Percentiles rank a stretch among this genome's conserved stretches.
These are phyloP conservation scores for Maniola jurtina DNA, from an alignment of 1,140 invertebrate species.

Conservation along the genomic window DNA sequence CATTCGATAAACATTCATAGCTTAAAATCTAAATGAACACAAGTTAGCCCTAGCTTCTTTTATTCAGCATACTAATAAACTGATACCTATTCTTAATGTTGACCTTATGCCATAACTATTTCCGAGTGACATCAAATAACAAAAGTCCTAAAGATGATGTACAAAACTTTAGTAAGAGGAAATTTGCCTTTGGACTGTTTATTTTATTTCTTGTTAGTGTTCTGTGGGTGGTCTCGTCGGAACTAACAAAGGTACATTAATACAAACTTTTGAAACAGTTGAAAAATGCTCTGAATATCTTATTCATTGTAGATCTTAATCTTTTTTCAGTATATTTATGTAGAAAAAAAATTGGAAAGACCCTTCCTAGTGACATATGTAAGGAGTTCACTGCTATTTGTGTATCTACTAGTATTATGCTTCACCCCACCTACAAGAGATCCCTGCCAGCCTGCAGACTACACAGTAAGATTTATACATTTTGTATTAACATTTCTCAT, in stretches of 20 bases:
- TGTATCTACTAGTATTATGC: conserved; percentile 67
- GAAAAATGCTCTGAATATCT: neutral
- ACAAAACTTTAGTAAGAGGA: conserved; percentile 58
- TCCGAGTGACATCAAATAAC: conserved; percentile 58
- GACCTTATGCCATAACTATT: conserved; percentile 74
- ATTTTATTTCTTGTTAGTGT: conserved; percentile 66
- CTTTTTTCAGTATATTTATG: conserved; percentile 61
- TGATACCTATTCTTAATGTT: conserved; percentile 62
- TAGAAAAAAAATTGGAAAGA: conserved; percentile 63
- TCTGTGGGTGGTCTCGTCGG: conserved; percentile 70
- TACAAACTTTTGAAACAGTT: neutral
- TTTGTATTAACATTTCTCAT: neutral
- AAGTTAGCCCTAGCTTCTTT: conserved; percentile 32
- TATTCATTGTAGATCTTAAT: neutral
- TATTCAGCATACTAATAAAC: conserved; percentile 30
- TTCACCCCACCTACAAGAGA: conserved; percentile 69
- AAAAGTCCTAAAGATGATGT: conserved; percentile 64
- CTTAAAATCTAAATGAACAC: conserved; percentile 32
- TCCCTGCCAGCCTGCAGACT: conserved; percentile 66
- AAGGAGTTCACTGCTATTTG: conserved; percentile 67
- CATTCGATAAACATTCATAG: conserved; percentile 23
- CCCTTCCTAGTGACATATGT: conserved; percentile 70
- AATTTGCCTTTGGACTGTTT: conserved; percentile 68
- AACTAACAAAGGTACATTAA: conserved; percentile 65
- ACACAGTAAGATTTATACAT: conserved; percentile 53